Evolutionary conservation across 53 echinoderm and acorn worm genomes (phyloP).

Genomic region (Hippasteria phrygiana): DNA sequence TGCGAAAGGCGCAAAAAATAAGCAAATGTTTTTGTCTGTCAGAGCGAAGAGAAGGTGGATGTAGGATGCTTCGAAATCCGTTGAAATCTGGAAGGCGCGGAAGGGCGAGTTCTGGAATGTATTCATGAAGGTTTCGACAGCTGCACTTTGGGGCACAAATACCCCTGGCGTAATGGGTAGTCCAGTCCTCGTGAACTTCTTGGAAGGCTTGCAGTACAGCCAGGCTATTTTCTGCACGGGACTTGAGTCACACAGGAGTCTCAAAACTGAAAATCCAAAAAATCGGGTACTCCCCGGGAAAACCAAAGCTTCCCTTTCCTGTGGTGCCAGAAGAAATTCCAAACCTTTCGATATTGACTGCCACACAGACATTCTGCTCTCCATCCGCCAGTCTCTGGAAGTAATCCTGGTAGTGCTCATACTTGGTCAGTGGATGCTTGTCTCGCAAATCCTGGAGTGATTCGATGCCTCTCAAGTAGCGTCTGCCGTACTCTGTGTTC

Average conservation of each 20-base stretch:
- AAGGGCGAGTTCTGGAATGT: too few species aligned
- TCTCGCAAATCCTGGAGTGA: conserved; percentile 45
- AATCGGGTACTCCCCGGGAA: not conserved
- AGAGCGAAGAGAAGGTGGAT: too few species aligned
- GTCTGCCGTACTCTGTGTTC: conserved; percentile 56
- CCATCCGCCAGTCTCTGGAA: conserved; percentile 61
- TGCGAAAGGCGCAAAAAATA: too few species aligned
- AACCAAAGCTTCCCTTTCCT: conserved; percentile 63
- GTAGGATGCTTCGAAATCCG: too few species aligned
- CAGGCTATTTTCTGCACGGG: too few species aligned
- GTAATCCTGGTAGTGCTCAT: conserved; percentile 53
- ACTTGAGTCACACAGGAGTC: not conserved
- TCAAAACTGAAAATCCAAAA: not conserved
- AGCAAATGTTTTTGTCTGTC: too few species aligned
- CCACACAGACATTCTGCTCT: conserved; percentile 67
- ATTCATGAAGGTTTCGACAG: too few species aligned
- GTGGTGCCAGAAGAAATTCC: conserved; percentile 76
- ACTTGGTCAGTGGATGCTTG: conserved; percentile 68
- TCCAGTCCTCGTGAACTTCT: too few species aligned
- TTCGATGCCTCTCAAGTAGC: conserved; percentile 28
- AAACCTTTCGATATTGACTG: conserved; percentile 26
- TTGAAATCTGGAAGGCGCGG: too few species aligned
- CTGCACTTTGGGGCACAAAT: too few species aligned
- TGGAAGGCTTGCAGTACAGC: too few species aligned
- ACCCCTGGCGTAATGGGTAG: too few species aligned